Base-by-base conservation (phyloP, 2,113 vertebrate genomes). In the Cheirogaleus medius region DNA sequence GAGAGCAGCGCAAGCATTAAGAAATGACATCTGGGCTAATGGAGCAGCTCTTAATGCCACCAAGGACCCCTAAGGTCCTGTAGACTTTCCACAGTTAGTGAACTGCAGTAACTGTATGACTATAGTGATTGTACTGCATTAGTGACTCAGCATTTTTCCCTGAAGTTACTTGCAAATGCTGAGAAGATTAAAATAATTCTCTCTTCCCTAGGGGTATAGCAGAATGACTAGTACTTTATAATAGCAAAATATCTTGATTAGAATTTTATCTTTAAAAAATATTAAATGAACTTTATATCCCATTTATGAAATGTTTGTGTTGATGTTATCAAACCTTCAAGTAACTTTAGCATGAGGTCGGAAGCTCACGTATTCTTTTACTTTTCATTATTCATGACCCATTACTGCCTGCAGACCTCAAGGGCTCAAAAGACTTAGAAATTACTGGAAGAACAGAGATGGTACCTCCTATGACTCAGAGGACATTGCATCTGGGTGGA, bases 261-360 rank as follows among this genome's bases (percentile, higher is more conserved):
- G 8, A 78, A 80, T 80, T 90, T 83, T 83, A 77, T 29, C 47
- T 63, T 91, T 68, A 63, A 60, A 92, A 68, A 32, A 32, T 6
- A 44, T 76, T 85, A 47, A 60, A 5, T 77, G 6, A 90, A n/a
- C 6, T 74, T 89, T 73, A 6, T 87, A 56, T 60, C 95, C 42
- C 11, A 39, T 37, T 89, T 85, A 25, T 85, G 37, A 74, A 90
- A 71, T 90, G 3, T 69, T 47, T 76, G 6, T 60, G 37, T 69
- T 81, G 42, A 69, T 90, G 76, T 58, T 82, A 69, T 87, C 66
- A 92, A 68, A 87, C 15, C 12, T 95, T 74, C 37, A 69, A n/a
- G 5, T 54, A 11, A 76, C 56, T 94, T 74, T 58, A 29, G 15
- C 64, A 66, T 71, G 17, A 52, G 44, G 4, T 23, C 0, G 64